Evolutionary conservation across 2,888 invertebrate genomes (phyloP).

Genomic region (Tortrix viridana): DNA sequence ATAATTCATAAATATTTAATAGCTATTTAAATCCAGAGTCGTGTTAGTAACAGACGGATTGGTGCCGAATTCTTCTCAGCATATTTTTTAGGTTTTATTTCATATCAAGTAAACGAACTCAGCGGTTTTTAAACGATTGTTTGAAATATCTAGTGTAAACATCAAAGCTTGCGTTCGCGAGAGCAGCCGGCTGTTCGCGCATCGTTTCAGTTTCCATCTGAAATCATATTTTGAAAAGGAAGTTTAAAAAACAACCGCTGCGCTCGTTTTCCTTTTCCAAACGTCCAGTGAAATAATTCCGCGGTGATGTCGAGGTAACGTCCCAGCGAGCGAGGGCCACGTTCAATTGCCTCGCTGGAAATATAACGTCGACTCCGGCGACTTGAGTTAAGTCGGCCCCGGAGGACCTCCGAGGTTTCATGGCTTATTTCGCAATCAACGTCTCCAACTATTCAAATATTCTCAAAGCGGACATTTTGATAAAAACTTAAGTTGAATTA

Average conservation of each 20-base stretch:
- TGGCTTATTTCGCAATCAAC: slow-evolving; percentile 60
- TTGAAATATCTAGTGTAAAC: too few species aligned
- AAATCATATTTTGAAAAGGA: background rate
- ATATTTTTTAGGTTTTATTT: too few species aligned
- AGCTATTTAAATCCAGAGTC: too few species aligned
- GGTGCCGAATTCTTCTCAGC: too few species aligned
- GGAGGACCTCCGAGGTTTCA: slow-evolving; percentile 52
- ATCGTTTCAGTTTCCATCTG: too few species aligned
- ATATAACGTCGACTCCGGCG: slow-evolving; percentile 46
- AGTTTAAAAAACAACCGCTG: background rate
- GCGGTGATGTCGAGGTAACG: slow-evolving; percentile 24
- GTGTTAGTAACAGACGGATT: too few species aligned
- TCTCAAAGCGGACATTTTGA: slow-evolving; percentile 15
- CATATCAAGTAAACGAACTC: too few species aligned
- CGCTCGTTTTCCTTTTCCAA: background rate
- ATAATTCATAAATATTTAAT: too few species aligned
- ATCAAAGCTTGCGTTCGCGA: background rate
- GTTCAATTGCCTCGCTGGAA: slow-evolving; percentile 44
- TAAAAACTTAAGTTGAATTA: background rate
- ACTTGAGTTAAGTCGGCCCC: slow-evolving; percentile 52
- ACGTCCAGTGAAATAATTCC: slow-evolving; percentile 1
- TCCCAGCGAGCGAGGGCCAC: slow-evolving; percentile 38
- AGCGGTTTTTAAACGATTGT: background rate
- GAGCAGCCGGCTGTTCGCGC: background rate
- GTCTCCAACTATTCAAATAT: slow-evolving; percentile 44